Percentiles rank a stretch among this genome's conserved stretches.
Conservation (phyloP, 2,888 invertebrate genomes). For the Ernsta delagoae region DNA sequence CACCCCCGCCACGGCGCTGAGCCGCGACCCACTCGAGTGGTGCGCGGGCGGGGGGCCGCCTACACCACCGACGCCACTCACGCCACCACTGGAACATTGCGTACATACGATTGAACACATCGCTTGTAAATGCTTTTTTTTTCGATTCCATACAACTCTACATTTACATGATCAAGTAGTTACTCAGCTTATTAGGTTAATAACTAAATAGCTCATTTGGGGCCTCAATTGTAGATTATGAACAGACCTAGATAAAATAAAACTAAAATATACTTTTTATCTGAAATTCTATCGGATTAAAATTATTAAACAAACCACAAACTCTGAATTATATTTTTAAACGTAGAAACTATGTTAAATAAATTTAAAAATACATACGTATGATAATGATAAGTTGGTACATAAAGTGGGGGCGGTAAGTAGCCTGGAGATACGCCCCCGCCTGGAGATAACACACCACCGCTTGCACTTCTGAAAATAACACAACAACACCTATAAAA, state of each 20-base stretch:
- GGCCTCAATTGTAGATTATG: too few relatives aligned
- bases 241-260: too few relatives aligned
- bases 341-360: too few relatives aligned
- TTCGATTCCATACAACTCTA: too few relatives aligned
- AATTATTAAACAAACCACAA: too few relatives aligned
- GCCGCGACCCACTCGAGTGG: conserved; percentile 91
- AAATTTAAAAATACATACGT: conserved; percentile 71
- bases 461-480: conserved; percentile 3
- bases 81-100: conserved; percentile 52
- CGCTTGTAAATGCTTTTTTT: background rate
- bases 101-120: background rate
- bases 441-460: conserved; percentile 48
- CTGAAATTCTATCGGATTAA: too few relatives aligned
- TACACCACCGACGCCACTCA: conserved; percentile 78
- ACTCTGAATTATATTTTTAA: too few relatives aligned
- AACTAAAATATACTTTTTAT: too few relatives aligned
- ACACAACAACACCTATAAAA: background rate
- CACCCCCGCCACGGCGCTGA: too few relatives aligned
- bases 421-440: conserved; percentile 80
- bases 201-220: too few relatives aligned
- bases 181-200: too few relatives aligned
- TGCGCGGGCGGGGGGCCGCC: conserved; percentile 94
- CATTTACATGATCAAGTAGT: too few relatives aligned
- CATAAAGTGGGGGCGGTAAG: conserved; percentile 73
- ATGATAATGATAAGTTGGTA: conserved; percentile 80